phyloP scores from a whole-genome alignment of 1,140 invertebrate species.

The Zeugodacus cucurbitae region DNA sequence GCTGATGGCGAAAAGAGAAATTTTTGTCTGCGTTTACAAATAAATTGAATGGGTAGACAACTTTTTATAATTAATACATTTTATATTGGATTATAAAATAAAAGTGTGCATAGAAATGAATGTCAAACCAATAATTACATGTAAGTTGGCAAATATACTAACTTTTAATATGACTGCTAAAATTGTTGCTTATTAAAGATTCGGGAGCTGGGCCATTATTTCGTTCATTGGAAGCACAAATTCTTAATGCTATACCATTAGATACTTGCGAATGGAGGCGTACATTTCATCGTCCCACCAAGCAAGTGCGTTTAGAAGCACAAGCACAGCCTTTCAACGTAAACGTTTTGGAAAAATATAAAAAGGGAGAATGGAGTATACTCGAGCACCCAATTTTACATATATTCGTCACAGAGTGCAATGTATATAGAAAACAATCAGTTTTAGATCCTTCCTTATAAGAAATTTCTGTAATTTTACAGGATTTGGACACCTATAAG shows the following conservation, averaged over 20 bases:
- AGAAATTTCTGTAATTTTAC: background rate
- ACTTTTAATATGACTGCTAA: background rate
- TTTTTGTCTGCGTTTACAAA: conserved; percentile 13
- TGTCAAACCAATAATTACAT: conserved; percentile 62
- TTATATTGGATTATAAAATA: background rate
- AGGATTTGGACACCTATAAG: conserved; percentile 95
- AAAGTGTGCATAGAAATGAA: conserved; percentile 50
- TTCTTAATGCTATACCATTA: conserved; percentile 82
- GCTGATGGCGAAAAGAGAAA: background rate
- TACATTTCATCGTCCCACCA: conserved; percentile 82
- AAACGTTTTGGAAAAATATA: conserved; percentile 74
- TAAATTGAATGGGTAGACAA: background rate
- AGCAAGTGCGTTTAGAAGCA: conserved; percentile 85
- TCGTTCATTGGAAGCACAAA: conserved; percentile 79
- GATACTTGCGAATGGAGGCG: conserved; percentile 92
- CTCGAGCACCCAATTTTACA: conserved; percentile 91
- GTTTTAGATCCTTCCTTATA: background rate
- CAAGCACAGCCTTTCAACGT: conserved; percentile 86
- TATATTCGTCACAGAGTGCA: conserved; percentile 95
- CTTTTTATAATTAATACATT: background rate
- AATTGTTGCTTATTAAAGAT: conserved; percentile 70
- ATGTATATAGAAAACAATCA: conserved; percentile 70
- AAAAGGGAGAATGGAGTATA: conserved; percentile 74
- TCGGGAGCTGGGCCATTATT: conserved; percentile 90
- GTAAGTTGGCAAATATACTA: conserved; percentile 47